Conservation (phyloP, 1,140 invertebrate species). For the Lysiphlebus fabarum region DNA sequence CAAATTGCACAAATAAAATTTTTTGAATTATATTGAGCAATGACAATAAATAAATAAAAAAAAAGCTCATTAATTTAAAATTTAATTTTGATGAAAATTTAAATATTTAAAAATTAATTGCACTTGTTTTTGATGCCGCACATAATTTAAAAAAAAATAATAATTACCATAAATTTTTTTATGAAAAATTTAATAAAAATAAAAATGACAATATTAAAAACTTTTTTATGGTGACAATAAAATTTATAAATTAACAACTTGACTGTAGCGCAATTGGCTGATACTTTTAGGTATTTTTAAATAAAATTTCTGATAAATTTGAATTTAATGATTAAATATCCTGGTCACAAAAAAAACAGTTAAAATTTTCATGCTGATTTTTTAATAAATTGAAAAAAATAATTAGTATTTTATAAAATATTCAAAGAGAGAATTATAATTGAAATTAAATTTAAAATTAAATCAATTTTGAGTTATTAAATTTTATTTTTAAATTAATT, state of each 20-base stretch:
- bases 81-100: neutral
- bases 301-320: no score
- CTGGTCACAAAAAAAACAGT: no score
- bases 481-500: no score
- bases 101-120: slow-evolving; percentile 4
- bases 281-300: slow-evolving; percentile 45
- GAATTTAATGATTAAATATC: no score
- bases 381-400: no score
- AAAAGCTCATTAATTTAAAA: no score
- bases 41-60: neutral
- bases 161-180: no score
- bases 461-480: no score
- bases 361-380: no score
- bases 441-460: no score
- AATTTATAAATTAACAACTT: neutral
- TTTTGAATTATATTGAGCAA: neutral
- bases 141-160: slow-evolving; percentile 3
- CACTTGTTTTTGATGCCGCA: slow-evolving; percentile 22
- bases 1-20: slow-evolving; percentile 20
- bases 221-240: slow-evolving; percentile 8
- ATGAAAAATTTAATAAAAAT: slow-evolving; percentile 15
- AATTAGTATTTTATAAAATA: no score
- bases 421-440: no score
- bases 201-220: slow-evolving; percentile 12
- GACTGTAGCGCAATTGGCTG: slow-evolving; percentile 37